A percentile compares a stretch with the other conserved stretches of the same genome.
Conservation (phyloP, 1,140 invertebrate species). For the Thaumetopoea pityocampa region DNA sequence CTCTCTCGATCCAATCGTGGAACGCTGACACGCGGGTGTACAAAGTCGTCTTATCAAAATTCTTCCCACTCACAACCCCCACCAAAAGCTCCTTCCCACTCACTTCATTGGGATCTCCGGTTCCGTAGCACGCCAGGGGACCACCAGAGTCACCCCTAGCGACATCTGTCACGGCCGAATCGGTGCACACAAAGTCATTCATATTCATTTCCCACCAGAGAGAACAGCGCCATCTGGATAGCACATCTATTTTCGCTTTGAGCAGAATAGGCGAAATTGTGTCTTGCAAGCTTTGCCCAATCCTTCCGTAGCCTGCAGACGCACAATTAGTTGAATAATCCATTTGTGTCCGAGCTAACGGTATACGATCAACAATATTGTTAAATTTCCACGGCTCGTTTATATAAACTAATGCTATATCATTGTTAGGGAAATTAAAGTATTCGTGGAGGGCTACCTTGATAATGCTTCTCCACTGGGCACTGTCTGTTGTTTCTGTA, state of each 20-base stretch:
- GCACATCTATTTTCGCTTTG: constrained; percentile 28
- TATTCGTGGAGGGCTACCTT: constrained; percentile 1
- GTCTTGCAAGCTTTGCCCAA: constrained; percentile 1
- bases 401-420: constrained; percentile 6
- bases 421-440: constrained; percentile 11
- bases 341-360: not conserved
- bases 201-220: constrained; percentile 51
- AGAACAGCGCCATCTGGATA: constrained; percentile 37
- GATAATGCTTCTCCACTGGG: constrained; percentile 6
- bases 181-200: constrained; percentile 46
- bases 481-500: not conserved
- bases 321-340: constrained; percentile 6
- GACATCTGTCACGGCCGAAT: constrained; percentile 37
- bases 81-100: constrained; percentile 30
- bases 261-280: constrained; percentile 29
- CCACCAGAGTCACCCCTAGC: constrained; percentile 51
- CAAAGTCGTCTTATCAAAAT: constrained; percentile 47
- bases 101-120: constrained; percentile 29
- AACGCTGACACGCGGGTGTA: constrained; percentile 49
- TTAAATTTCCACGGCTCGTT: not conserved
- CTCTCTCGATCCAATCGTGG: constrained; percentile 34
- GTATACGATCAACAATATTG: not conserved
- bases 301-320: constrained; percentile 7
- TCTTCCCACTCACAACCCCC: constrained; percentile 54
- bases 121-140: constrained; percentile 39